Percentiles rank a stretch among this genome's conserved stretches.
Evolutionary conservation across 2,888 invertebrate genomes (phyloP).

Genomic region (Molorchus minor): DNA sequence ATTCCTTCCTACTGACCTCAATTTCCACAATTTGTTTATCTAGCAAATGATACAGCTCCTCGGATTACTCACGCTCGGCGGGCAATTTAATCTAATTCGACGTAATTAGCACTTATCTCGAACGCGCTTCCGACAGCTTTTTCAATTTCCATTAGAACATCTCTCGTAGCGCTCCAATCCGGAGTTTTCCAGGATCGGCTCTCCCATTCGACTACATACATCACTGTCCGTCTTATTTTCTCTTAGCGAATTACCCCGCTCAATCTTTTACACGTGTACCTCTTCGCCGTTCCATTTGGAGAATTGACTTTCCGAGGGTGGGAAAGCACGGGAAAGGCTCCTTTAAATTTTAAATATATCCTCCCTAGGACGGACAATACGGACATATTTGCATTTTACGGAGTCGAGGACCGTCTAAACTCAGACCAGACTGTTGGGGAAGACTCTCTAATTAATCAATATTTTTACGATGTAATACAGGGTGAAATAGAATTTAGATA

Average conservation of each 20-base stretch:
- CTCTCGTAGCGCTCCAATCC: neutral
- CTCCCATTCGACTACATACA: slow-evolving; percentile 39
- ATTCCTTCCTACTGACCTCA: neutral
- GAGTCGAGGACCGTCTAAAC: too few species aligned
- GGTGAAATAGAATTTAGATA: too few species aligned
- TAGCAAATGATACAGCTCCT: slow-evolving; percentile 9
- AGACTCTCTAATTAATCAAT: too few species aligned
- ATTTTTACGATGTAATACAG: too few species aligned
- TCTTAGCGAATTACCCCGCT: slow-evolving; percentile 45
- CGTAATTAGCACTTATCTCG: slow-evolving; percentile 16
- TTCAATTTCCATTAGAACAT: slow-evolving; percentile 22
- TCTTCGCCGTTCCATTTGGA: slow-evolving; percentile 45
- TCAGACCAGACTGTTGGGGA: too few species aligned
- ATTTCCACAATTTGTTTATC: slow-evolving; percentile 12
- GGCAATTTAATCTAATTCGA: slow-evolving; percentile 14
- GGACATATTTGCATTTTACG: too few species aligned
- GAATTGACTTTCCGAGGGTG: slow-evolving; percentile 35
- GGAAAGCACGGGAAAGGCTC: slow-evolving; percentile 7
- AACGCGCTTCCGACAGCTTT: slow-evolving; percentile 12
- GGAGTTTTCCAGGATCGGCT: slow-evolving; percentile 32
- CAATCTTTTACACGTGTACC: slow-evolving; percentile 46
- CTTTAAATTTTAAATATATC: slow-evolving; percentile 20
- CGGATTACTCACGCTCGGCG: slow-evolving; percentile 15
- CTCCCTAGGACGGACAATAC: too few species aligned
- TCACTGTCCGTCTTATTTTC: slow-evolving; percentile 48